Conservation (phyloP, 2,888 invertebrate genomes). For the Atrina japonica region DNA sequence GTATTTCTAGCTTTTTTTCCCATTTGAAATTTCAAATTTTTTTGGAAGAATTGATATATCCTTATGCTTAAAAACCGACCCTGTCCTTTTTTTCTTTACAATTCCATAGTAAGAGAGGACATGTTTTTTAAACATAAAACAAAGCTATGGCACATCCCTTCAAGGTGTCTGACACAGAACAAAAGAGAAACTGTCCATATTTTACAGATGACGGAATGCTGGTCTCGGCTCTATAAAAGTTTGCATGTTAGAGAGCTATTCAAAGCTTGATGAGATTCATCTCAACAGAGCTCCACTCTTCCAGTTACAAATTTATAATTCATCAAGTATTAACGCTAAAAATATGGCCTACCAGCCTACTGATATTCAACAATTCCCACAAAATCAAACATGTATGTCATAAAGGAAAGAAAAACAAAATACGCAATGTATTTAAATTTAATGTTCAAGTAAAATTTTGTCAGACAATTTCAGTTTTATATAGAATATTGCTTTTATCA, state of each 20-base stretch:
- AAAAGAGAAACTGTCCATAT: constrained; percentile 11
- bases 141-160: not conserved
- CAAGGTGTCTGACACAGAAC: not conserved
- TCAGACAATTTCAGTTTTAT: too few relatives aligned
- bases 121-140: not conserved
- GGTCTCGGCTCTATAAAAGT: constrained; percentile 1
- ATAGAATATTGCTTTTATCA: too few relatives aligned
- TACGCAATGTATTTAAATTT: too few relatives aligned
- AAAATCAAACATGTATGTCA: too few relatives aligned
- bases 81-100: not conserved
- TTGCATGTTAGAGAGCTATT: constrained; percentile 11
- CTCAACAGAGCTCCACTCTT: not conserved
- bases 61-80: not conserved
- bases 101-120: not conserved
- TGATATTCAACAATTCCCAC: too few relatives aligned
- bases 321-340: too few relatives aligned
- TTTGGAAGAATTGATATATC: too few relatives aligned
- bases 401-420: too few relatives aligned
- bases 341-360: too few relatives aligned
- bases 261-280: not conserved
- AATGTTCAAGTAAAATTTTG: too few relatives aligned
- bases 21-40: too few relatives aligned
- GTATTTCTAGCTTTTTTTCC: too few relatives aligned
- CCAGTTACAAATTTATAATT: constrained; percentile 1
- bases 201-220: constrained; percentile 2